Evolutionary conservation across 2,113 vertebrate species (phyloP).

Genomic region (Spizaetus ornatus): DNA sequence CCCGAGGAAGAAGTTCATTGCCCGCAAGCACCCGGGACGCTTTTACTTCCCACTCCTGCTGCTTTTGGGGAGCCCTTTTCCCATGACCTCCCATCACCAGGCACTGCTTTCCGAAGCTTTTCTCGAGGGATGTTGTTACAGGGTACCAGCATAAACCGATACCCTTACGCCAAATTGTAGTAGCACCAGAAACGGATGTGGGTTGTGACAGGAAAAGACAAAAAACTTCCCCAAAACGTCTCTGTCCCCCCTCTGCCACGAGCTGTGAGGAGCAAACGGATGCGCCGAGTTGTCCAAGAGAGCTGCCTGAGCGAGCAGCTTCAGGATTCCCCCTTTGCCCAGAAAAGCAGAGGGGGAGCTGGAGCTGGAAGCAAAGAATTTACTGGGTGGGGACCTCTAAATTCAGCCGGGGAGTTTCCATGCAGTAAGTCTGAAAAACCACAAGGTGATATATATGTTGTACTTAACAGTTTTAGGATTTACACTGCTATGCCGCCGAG

Average conservation of each 20-base stretch:
- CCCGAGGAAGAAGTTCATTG: neutral
- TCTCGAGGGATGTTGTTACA: neutral
- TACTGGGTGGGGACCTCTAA: neutral
- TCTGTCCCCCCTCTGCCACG: fast-evolving
- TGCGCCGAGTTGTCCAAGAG: fast-evolving
- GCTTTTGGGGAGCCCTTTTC: constrained; percentile 8
- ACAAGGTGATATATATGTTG: neutral
- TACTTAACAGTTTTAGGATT: neutral
- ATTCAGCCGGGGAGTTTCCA: neutral
- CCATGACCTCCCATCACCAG: neutral
- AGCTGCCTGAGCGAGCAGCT: neutral
- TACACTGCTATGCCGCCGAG: fast-evolving
- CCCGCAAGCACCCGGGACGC: fast-evolving
- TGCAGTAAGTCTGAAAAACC: neutral
- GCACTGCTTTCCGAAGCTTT: neutral
- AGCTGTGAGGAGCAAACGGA: neutral
- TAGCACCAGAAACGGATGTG: neutral
- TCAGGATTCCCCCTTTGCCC: no score
- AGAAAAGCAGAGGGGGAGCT: neutral
- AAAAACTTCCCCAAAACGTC: neutral
- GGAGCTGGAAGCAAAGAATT: neutral
- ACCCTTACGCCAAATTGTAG: neutral
- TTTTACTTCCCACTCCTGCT: neutral
- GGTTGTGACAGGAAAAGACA: neutral
- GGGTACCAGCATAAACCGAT: neutral